A percentile compares a stretch with the other conserved stretches of the same genome.
Conservation (phyloP, 1,140 invertebrate genomes). For the Drosophila paulistorum region DNA sequence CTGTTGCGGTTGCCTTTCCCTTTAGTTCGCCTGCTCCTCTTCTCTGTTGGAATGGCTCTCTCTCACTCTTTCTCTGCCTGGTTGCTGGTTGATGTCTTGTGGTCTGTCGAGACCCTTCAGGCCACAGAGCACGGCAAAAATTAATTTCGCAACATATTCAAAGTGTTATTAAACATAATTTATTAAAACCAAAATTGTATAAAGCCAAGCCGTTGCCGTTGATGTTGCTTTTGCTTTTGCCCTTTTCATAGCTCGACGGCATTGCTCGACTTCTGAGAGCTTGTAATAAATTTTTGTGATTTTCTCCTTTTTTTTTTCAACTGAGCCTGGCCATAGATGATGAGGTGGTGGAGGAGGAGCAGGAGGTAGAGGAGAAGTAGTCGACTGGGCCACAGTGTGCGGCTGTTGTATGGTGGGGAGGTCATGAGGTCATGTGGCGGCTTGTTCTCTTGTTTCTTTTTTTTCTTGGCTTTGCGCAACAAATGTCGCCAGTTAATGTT, state of each 20-base stretch:
- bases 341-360: slow-evolving; percentile 15
- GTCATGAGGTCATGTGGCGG: slow-evolving; percentile 61
- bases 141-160: slow-evolving; percentile 81
- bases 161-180: slow-evolving; percentile 83
- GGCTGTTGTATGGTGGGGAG: slow-evolving; percentile 30
- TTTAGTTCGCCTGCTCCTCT: neutral
- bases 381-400: slow-evolving; percentile 19
- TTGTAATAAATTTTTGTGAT: slow-evolving; percentile 73
- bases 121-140: slow-evolving; percentile 60
- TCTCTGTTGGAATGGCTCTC: neutral
- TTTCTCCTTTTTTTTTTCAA: slow-evolving; percentile 37
- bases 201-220: slow-evolving; percentile 49
- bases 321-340: neutral
- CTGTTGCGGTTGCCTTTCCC: slow-evolving; percentile 3
- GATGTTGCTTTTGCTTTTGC: slow-evolving; percentile 11
- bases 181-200: slow-evolving; percentile 82
- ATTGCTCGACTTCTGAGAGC: slow-evolving; percentile 40
- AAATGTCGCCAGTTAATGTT: slow-evolving; percentile 81
- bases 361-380: neutral
- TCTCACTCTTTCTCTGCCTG: neutral
- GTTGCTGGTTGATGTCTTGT: slow-evolving; percentile 36
- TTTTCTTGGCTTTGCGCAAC: slow-evolving; percentile 51
- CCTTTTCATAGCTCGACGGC: slow-evolving; percentile 14
- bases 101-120: slow-evolving; percentile 36
- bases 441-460: slow-evolving; percentile 24